A percentile compares a stretch with the other conserved stretches of the same genome.
These are phyloP conservation scores for Drosophila buzzatii DNA, from an alignment of 2,888 invertebrate species.

Conservation along the genomic window DNA sequence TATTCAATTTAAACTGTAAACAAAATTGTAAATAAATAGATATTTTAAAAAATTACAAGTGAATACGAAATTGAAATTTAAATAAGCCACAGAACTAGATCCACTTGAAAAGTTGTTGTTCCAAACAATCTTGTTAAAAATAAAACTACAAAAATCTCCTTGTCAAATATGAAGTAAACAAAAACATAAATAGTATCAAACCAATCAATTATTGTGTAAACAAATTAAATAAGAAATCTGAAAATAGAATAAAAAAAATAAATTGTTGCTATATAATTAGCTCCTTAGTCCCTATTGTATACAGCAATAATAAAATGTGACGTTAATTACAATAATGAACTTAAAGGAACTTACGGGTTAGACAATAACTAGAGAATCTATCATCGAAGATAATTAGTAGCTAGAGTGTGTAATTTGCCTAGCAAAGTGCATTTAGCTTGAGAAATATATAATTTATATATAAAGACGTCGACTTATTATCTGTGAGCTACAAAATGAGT, in stretches of 20 bases:
- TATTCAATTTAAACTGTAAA: background rate
- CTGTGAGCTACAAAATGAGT: slow-evolving; percentile 9
- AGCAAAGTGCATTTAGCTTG: background rate
- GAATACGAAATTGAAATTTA: background rate
- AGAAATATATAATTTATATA: slow-evolving; percentile 1
- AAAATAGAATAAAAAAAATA: no score
- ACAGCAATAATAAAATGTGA: background rate
- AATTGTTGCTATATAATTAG: background rate
- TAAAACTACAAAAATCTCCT: background rate
- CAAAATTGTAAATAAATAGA: background rate
- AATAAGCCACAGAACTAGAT: background rate
- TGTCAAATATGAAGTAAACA: background rate
- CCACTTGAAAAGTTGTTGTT: background rate
- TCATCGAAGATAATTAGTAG: slow-evolving; percentile 16
- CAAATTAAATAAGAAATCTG: background rate
- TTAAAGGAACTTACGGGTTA: background rate
- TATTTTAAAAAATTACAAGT: background rate
- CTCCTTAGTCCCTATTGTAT: background rate
- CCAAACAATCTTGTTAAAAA: background rate
- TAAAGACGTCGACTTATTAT: background rate
- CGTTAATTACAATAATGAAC: slow-evolving; percentile 2
- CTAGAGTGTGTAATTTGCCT: background rate
- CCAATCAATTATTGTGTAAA: background rate
- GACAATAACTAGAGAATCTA: background rate
- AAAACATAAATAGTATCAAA: background rate